Conservation (phyloP, 1,140 invertebrate species). For the Anastrepha obliqua region DNA sequence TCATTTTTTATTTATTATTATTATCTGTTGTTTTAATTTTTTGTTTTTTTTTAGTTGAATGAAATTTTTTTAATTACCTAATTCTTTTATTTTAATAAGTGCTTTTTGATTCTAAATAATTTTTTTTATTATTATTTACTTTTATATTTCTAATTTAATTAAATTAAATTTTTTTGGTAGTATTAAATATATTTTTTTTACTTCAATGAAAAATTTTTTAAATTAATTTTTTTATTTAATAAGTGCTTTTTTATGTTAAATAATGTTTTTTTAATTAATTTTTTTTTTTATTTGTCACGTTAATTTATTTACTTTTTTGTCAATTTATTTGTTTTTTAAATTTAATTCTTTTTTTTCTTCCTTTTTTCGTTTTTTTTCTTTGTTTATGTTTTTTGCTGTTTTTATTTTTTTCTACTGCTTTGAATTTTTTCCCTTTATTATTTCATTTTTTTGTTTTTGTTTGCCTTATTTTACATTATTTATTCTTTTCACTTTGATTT, state of each 20-base stretch:
- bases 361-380: no score
- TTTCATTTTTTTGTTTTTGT: no score
- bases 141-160: neutral
- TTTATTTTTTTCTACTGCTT: no score
- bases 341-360: neutral
- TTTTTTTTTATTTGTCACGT: neutral
- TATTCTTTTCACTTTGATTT: no score
- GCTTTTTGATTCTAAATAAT: neutral
- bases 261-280: neutral
- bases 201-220: neutral
- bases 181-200: neutral
- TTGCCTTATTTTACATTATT: no score
- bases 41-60: no score
- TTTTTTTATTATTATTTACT: neutral
- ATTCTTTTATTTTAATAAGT: no score
- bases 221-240: neutral
- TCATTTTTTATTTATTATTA: no score
- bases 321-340: neutral
- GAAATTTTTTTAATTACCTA: no score
- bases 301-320: neutral
- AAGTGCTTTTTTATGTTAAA: neutral
- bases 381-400: no score
- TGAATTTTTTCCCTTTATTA: no score
- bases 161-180: neutral
- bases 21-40: no score